Evolutionary conservation across 2,888 invertebrate genomes (phyloP), one percentile per base, ranked within the genome.

Genomic region (Pardosa pseudoannulata): DNA sequence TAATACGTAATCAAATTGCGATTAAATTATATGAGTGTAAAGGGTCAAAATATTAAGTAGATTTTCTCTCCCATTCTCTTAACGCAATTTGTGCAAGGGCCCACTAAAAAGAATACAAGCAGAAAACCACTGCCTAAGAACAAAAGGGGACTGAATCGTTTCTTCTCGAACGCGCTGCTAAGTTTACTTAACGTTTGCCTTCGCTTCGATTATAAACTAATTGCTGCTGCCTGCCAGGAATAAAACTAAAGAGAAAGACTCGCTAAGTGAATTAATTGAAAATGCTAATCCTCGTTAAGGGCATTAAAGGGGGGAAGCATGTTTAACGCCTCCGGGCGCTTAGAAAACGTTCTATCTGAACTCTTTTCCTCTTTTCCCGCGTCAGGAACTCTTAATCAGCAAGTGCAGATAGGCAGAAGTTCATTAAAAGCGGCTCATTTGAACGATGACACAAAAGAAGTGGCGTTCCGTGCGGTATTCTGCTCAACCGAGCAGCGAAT

Each of bases 181-280:
- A 72, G 65, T 75, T 75, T 75, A 64, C 75, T 75, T 75, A 75
- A 62, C 75, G 65, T 67, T 67, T 76, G 65, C 76, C 67, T 23
- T 36, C 32, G 67, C 65, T 56, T 31, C 46, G 39, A 76, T 76
- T 76, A 75, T 75, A 62, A 64, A 75, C 74, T 75, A 75, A 75
- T 75, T 75, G 74, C 50, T 39, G 56, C 73, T 41, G 75, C 65
- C 65, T 27, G 39, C 64, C 64, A 27, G 19, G 64, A 76, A 76
- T 68, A 67, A 46, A 62, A 75, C 46, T 46, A 75, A 62, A 64
- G 64, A 32, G 71, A 39, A 62, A 74, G 64, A 36, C 36, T 62
- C 27, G 36, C 67, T 76, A 76, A 76, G 67, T 76, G 76, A 76
- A 76, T 76, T 76, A 76, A 76, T 76, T 76, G 76, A 76, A 76